A percentile compares a stretch with the other conserved stretches of the same genome.
Conservation (phyloP, 2,797 vertebrate genomes). For the Cryptoblepharus egeriae region DNA sequence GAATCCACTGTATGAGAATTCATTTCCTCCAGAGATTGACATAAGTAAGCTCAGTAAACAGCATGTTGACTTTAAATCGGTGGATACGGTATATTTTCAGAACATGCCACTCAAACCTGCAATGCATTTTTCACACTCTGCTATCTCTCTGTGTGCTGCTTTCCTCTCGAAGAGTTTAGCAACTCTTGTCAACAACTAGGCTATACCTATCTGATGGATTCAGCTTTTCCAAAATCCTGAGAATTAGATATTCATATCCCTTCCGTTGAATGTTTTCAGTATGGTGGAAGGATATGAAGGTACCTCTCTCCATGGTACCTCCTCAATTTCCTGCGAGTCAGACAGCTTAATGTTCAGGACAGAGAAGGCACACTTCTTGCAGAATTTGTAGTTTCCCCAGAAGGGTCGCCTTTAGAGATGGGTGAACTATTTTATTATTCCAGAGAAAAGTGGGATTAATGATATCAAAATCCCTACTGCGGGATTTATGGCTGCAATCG, state of each 20-base stretch:
- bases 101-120: constrained; percentile 6
- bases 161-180: not conserved
- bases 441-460: not conserved
- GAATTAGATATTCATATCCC: not conserved
- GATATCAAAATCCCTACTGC: not conserved
- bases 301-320: no score
- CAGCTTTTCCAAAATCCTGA: not conserved
- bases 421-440: not conserved
- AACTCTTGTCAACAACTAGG: not conserved
- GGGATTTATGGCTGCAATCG: no score
- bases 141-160: not conserved
- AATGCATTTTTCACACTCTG: not conserved
- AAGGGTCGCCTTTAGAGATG: no score
- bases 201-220: constrained; percentile 2
- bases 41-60: constrained; percentile 14
- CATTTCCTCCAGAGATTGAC: constrained; percentile 14
- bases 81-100: constrained; percentile 17
- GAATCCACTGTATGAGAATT: constrained; percentile 15
- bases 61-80: not conserved
- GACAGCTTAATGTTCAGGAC: not conserved
- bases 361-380: not conserved
- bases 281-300: constrained; percentile 2
- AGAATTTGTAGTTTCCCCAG: not conserved
- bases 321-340: constrained; percentile 22
- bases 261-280: not conserved